These are phyloP conservation scores for Drepana falcataria DNA, from an alignment of 2,888 invertebrate species.

Conservation along the genomic window DNA sequence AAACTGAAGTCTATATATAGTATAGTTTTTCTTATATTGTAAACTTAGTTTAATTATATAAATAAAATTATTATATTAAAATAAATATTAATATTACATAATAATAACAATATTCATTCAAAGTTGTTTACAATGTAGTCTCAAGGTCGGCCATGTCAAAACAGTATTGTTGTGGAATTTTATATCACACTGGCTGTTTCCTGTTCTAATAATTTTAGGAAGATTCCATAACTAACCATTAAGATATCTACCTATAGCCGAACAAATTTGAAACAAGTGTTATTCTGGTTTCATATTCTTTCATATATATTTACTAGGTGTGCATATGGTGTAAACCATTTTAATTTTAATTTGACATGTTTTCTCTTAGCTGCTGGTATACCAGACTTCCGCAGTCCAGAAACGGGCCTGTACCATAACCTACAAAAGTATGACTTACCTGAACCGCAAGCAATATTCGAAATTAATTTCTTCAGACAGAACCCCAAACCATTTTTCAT, in stretches of 20 bases:
- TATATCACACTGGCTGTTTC: conserved; percentile 1
- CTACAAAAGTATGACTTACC: conserved; percentile 94
- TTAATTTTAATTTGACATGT: neutral
- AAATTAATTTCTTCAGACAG: conserved; percentile 89
- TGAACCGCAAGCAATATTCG: conserved; percentile 95
- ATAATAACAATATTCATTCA: neutral
- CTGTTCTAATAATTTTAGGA: neutral
- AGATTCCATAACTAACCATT: neutral
- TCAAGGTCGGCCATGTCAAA: conserved; percentile 15
- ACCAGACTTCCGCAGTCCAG: conserved; percentile 96
- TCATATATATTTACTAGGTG: no score
- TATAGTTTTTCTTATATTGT: no score
- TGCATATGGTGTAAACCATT: neutral
- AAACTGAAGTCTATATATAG: no score
- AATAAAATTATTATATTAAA: no score
- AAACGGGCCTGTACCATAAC: conserved; percentile 94
- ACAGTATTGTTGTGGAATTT: neutral
- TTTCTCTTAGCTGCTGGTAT: conserved; percentile 91
- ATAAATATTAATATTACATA: no score
- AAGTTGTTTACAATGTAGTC: conserved; percentile 7
- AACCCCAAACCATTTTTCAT: conserved; percentile 96
- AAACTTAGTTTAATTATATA: no score
- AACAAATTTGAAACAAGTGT: no score
- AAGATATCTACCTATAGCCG: no score
- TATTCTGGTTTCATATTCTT: no score